These are phyloP conservation scores for Oryzaephilus surinamensis DNA, from an alignment of 1,140 invertebrate genomes.

Conservation along the genomic window DNA sequence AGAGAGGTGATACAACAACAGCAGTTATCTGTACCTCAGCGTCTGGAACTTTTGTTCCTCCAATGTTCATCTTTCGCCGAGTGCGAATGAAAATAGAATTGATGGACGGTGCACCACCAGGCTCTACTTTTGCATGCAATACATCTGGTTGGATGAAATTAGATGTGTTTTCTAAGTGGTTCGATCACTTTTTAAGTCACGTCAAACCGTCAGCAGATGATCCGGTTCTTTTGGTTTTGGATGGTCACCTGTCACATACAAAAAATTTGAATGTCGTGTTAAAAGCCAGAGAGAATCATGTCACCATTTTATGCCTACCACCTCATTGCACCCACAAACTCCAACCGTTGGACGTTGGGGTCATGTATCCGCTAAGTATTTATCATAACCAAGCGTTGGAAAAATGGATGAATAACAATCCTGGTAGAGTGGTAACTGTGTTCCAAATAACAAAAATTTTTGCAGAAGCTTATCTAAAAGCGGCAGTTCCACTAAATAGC, in stretches of 20 bases:
- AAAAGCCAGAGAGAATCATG: conserved; percentile 18
- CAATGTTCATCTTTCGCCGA: conserved; percentile 24
- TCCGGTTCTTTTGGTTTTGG: conserved; percentile 27
- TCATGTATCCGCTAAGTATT: conserved; percentile 26
- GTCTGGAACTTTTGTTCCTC: conserved; percentile 22
- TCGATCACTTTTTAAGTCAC: conserved; percentile 25
- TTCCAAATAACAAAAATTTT: conserved; percentile 28
- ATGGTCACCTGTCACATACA: conserved; percentile 27
- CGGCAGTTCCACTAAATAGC: conserved; percentile 23
- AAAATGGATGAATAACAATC: conserved; percentile 1
- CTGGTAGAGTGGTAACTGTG: conserved; percentile 22
- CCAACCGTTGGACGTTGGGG: conserved; percentile 28
- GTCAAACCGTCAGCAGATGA: conserved; percentile 19
- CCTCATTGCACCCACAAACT: conserved; percentile 28
- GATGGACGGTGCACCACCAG: conserved; percentile 21
- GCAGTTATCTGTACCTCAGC: conserved; percentile 29
- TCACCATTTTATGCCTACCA: conserved; percentile 23
- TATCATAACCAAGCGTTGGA: conserved; percentile 5
- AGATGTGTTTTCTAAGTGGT: conserved; percentile 26
- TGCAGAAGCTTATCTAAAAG: conserved; percentile 24
- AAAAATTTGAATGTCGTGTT: conserved; percentile 25
- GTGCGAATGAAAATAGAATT: conserved; percentile 19
- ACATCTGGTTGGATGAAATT: conserved; percentile 30
- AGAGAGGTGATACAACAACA: conserved; percentile 29
- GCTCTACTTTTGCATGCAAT: conserved; percentile 21